Evolutionary conservation across 2,113 vertebrate genomes (phyloP).

Genomic region (Corythornis cristatus): DNA sequence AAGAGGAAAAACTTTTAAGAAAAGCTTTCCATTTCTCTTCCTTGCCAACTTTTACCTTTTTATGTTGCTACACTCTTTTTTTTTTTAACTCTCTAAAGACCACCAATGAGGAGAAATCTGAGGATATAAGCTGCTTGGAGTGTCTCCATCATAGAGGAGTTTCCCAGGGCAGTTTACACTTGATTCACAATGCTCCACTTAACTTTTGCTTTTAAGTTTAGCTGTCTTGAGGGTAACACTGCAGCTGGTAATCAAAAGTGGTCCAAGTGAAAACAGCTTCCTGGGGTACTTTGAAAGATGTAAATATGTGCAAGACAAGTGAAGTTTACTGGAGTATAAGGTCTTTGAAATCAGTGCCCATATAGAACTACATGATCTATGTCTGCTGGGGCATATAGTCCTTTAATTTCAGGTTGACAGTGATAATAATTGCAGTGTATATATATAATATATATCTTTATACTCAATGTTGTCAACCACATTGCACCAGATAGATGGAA

Average conservation of each 20-base stretch:
- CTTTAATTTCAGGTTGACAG: not conserved
- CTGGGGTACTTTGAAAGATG: not conserved
- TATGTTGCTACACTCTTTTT: not conserved
- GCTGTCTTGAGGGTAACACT: not conserved
- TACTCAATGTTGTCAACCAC: fast-evolving
- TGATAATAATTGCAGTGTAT: not conserved
- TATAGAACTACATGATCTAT: not conserved
- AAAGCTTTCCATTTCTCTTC: not conserved
- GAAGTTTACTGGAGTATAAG: not conserved
- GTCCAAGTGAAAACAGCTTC: not conserved
- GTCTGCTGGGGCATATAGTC: not conserved
- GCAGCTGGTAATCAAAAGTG: not conserved
- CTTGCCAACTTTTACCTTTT: not conserved
- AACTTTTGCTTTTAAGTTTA: not conserved
- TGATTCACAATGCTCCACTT: not conserved
- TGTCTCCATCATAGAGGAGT: not conserved
- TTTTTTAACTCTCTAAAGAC: not conserved
- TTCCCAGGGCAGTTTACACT: not conserved
- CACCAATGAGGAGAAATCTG: not conserved
- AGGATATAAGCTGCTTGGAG: not conserved
- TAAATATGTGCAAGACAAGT: not conserved
- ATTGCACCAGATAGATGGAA: not conserved
- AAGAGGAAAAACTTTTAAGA: not conserved
- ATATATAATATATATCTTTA: not conserved
- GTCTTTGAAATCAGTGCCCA: not conserved